A percentile compares a stretch with the other conserved stretches of the same genome.
Evolutionary conservation across 2,113 vertebrate genomes (phyloP).

Genomic region (Megalops atlanticus): DNA sequence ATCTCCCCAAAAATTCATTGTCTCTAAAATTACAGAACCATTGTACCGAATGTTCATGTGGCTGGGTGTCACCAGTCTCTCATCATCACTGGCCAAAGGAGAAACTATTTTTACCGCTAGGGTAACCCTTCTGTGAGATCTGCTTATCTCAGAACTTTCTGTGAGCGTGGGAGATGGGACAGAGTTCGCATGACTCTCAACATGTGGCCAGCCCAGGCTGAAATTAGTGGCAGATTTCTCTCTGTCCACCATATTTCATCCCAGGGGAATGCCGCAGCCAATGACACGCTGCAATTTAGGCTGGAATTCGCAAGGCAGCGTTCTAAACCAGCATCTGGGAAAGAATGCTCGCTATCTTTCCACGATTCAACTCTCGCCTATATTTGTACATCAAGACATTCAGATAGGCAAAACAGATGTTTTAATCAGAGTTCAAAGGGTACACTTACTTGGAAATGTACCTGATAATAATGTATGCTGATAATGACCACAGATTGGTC

Average conservation of each 20-base stretch:
- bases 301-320: not conserved
- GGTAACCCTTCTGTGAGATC: conserved; percentile 13
- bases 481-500: conserved; percentile 28
- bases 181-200: conserved; percentile 35
- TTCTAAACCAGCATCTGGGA: conserved; percentile 40
- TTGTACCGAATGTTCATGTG: not conserved
- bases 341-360: conserved; percentile 55
- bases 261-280: conserved; percentile 38
- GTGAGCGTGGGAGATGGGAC: conserved; percentile 27
- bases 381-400: conserved; percentile 59
- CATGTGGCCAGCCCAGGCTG: conserved; percentile 36
- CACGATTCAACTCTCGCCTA: conserved; percentile 49
- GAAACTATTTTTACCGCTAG: conserved; percentile 13
- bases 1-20: not conserved
- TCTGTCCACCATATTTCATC: conserved; percentile 41
- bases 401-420: conserved; percentile 54
- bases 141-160: conserved; percentile 16
- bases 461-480: conserved; percentile 47
- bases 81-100: conserved; percentile 21
- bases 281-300: conserved; percentile 41
- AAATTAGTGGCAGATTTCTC: conserved; percentile 37
- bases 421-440: conserved; percentile 46
- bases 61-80: conserved; percentile 16
- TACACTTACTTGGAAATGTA: conserved; percentile 51
- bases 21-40: not conserved